Conservation (phyloP, 2,797 vertebrate genomes). For the Erithacus rubecula region DNA sequence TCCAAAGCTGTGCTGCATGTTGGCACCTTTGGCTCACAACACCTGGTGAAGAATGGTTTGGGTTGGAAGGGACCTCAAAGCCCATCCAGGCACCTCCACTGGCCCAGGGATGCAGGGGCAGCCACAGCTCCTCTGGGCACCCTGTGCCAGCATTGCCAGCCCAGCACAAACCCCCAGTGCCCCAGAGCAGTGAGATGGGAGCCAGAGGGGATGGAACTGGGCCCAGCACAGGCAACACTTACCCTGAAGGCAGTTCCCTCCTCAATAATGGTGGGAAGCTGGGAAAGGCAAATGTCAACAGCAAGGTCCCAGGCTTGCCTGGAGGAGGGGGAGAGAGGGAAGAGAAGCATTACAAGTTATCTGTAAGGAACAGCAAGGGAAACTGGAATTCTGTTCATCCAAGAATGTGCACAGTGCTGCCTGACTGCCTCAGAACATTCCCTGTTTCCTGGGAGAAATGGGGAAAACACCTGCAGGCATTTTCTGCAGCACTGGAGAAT, state of each 20-base stretch:
- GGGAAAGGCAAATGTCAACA: conserved; percentile 97
- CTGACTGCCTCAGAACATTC: background rate
- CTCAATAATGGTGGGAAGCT: conserved; percentile 96
- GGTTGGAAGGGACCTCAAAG: background rate
- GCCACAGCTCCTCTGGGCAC: background rate
- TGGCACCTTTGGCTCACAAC: no score
- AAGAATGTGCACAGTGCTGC: fast-evolving
- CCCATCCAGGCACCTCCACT: background rate
- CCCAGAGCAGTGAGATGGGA: background rate
- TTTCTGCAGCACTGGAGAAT: background rate
- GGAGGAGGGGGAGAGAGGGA: background rate
- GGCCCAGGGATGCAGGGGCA: background rate
- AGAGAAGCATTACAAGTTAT: background rate
- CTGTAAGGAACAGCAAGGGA: fast-evolving
- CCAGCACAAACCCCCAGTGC: background rate
- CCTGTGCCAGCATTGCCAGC: no score
- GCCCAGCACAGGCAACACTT: conserved; percentile 37
- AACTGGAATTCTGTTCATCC: background rate
- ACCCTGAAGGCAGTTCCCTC: conserved; percentile 97
- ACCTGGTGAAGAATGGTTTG: background rate
- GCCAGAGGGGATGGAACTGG: background rate
- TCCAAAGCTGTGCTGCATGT: no score
- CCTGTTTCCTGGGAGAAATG: background rate
- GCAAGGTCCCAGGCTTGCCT: conserved; percentile 99
- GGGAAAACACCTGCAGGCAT: background rate